Conservation (phyloP, 2,113 vertebrate species). For the Lethenteron camtschaticum region DNA sequence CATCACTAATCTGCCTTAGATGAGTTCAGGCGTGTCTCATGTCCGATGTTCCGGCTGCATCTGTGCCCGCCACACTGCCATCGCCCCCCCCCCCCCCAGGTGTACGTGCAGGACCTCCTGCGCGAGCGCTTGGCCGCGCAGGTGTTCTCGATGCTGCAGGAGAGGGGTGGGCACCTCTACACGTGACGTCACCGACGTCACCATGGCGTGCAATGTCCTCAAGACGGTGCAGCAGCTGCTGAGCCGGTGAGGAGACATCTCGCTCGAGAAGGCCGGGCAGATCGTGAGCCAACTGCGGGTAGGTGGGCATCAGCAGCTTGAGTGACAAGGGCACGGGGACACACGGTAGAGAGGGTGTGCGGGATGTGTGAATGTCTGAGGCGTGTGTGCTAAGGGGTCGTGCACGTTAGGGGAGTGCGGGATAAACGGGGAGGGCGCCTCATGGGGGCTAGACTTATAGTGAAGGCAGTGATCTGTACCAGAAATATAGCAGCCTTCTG, state of each 20-base stretch:
- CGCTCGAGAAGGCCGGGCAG: constrained; percentile 49
- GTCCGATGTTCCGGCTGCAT: no score
- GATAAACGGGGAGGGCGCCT: no score
- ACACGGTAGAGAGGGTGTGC: no score
- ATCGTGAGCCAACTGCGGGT: constrained; percentile 87
- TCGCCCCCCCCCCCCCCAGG: constrained; percentile 27
- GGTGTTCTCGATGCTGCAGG: constrained; percentile 51
- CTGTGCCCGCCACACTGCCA: not conserved
- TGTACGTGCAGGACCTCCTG: constrained; percentile 82
- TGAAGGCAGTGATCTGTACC: no score
- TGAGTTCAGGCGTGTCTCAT: no score
- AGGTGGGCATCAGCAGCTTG: constrained; percentile 11
- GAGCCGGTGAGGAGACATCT: constrained; percentile 53
- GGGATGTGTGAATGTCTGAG: no score
- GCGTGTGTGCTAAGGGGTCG: no score
- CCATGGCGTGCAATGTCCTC: constrained; percentile 85
- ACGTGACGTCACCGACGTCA: constrained; percentile 68
- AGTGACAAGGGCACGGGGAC: no score
- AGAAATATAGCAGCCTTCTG: no score
- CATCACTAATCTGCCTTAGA: no score
- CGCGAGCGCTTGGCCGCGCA: constrained; percentile 63
- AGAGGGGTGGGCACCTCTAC: constrained; percentile 76
- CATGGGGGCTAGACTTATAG: no score
- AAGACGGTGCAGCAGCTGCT: constrained; percentile 67
- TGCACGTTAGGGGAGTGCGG: no score